A percentile compares a stretch with the other conserved stretches of the same genome.
Evolutionary conservation across 2,797 vertebrate genomes (phyloP).

Genomic region (Arctocebus calabarensis): DNA sequence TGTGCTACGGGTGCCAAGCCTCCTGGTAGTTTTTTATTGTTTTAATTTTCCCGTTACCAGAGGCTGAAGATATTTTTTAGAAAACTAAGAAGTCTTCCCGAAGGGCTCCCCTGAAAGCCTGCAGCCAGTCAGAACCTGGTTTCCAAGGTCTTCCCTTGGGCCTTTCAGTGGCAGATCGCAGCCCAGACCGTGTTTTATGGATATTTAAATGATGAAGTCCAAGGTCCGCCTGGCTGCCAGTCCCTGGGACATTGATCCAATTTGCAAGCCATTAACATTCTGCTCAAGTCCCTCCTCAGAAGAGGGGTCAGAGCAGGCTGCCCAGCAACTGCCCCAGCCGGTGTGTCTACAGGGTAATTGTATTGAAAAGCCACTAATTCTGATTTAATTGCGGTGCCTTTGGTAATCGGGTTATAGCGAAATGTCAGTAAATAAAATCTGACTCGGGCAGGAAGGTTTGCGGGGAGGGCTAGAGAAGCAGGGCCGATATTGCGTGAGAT

Average conservation of each 20-base stretch:
- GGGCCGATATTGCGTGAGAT: neutral
- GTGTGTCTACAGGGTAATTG: conserved; percentile 70
- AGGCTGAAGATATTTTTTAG: neutral
- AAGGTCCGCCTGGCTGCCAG: conserved; percentile 24
- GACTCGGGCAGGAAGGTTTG: neutral
- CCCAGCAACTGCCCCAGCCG: conserved; percentile 71
- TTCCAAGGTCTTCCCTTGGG: neutral
- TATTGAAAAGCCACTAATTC: conserved; percentile 76
- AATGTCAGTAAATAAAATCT: conserved; percentile 64
- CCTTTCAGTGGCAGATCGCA: neutral
- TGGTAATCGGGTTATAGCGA: conserved; percentile 74
- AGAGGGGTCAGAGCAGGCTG: conserved; percentile 48
- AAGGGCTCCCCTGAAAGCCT: neutral
- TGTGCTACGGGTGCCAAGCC: too few species aligned
- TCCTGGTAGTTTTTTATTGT: neutral
- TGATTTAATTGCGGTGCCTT: conserved; percentile 80
- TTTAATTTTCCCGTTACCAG: neutral
- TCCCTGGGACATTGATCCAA: conserved; percentile 80
- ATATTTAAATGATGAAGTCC: conserved; percentile 60
- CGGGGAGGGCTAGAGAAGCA: neutral
- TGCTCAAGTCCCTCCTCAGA: conserved; percentile 81
- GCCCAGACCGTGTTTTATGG: neutral
- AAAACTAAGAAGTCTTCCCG: neutral
- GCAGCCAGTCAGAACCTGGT: neutral
- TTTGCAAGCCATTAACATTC: conserved; percentile 84